Evolutionary conservation across 2,797 vertebrate species (phyloP).

Genomic region (Crocodylus rhombifer): DNA sequence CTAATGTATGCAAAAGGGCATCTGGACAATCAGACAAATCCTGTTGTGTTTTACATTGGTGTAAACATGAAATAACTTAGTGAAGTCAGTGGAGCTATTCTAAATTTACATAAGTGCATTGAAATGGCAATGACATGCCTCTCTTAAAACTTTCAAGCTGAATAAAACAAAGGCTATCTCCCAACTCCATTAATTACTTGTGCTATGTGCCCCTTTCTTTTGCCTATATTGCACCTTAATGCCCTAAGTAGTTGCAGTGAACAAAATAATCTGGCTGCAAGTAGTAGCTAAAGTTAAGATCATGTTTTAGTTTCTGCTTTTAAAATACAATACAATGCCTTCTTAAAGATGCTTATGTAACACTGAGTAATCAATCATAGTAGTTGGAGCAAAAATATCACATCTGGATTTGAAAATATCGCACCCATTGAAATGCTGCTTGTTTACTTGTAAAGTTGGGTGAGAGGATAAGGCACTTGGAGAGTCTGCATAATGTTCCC

Average conservation of each 20-base stretch:
- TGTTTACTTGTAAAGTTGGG: background rate
- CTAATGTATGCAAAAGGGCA: background rate
- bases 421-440: background rate
- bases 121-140: background rate
- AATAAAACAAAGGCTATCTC: background rate
- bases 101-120: background rate
- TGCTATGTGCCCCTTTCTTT: too few relatives aligned
- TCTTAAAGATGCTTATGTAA: background rate
- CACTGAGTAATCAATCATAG: background rate
- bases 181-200: background rate
- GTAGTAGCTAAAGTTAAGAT: background rate
- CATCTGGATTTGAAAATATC: background rate
- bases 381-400: background rate
- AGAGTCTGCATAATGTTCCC: background rate
- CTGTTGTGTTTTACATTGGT: background rate
- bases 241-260: too few relatives aligned
- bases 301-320: too few relatives aligned
- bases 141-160: background rate
- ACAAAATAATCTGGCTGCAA: background rate
- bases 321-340: too few relatives aligned
- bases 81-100: background rate
- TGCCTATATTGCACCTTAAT: too few relatives aligned
- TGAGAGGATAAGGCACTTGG: background rate
- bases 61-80: background rate
- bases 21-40: background rate